Conservation (phyloP, 2,797 vertebrate species). For the Sebastes hubbsi region DNA sequence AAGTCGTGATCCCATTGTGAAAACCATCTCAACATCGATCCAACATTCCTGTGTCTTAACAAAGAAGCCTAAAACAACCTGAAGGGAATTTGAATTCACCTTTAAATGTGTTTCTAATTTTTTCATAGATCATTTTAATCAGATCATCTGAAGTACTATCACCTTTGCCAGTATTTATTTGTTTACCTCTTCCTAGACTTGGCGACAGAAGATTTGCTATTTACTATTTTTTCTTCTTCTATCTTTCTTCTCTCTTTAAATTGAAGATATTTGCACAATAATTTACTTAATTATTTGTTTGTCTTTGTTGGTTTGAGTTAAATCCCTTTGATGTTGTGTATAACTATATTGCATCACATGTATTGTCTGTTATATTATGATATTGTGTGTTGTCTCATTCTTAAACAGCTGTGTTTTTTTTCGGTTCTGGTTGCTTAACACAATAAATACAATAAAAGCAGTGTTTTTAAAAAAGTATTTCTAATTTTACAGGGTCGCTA, state of each 20-base stretch:
- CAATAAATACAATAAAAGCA: neutral
- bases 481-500: slow-evolving; percentile 81
- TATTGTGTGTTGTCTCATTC: neutral
- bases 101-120: neutral
- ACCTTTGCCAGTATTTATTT: neutral
- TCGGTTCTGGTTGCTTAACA: neutral
- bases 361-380: neutral
- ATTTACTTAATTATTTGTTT: neutral
- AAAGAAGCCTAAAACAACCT: neutral
- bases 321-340: neutral
- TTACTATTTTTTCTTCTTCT: neutral
- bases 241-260: neutral
- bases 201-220: accelerated
- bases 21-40: neutral
- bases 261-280: neutral
- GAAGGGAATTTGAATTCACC: neutral
- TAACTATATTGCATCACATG: neutral
- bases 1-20: neutral
- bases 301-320: neutral
- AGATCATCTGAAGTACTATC: neutral
- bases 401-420: neutral
- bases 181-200: neutral
- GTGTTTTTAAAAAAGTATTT: neutral
- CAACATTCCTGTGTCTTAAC: neutral
- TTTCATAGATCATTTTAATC: neutral